A percentile compares a stretch with the other conserved stretches of the same genome.
Conservation (phyloP, 2,888 invertebrate species). For the Dioctria linearis region DNA sequence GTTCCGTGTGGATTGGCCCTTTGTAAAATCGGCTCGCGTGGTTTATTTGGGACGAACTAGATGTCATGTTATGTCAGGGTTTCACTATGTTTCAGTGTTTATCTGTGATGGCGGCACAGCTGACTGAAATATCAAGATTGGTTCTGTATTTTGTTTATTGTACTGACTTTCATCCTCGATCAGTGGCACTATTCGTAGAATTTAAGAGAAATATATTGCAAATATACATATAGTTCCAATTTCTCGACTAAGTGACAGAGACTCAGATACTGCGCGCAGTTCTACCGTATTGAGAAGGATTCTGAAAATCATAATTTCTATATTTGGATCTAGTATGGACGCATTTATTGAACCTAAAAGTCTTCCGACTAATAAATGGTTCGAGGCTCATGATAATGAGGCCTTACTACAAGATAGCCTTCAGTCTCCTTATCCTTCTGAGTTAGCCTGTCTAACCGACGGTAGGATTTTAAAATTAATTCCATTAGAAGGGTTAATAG, state of each 20-base stretch:
- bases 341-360: neutral
- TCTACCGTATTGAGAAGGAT: neutral
- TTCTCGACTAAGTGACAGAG: conserved; percentile 9
- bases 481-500: conserved; percentile 3
- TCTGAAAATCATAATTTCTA: neutral
- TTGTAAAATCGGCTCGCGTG: no score
- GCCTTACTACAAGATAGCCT: neutral
- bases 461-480: neutral
- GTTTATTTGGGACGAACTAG: no score
- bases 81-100: no score
- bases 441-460: neutral
- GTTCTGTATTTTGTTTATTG: neutral
- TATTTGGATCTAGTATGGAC: neutral
- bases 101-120: no score
- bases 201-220: conserved; percentile 6
- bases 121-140: no score
- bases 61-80: no score
- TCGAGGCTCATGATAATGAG: neutral
- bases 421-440: neutral
- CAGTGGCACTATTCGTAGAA: neutral
- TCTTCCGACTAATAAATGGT: neutral
- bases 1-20: no score
- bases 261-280: neutral
- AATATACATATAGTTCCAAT: conserved; percentile 27
- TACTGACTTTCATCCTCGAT: neutral